Evolutionary conservation across 64 coral and sea anemone species (phyloP), one percentile per base, ranked within the genome.

Genomic region (Actinia tenebrosa): DNA sequence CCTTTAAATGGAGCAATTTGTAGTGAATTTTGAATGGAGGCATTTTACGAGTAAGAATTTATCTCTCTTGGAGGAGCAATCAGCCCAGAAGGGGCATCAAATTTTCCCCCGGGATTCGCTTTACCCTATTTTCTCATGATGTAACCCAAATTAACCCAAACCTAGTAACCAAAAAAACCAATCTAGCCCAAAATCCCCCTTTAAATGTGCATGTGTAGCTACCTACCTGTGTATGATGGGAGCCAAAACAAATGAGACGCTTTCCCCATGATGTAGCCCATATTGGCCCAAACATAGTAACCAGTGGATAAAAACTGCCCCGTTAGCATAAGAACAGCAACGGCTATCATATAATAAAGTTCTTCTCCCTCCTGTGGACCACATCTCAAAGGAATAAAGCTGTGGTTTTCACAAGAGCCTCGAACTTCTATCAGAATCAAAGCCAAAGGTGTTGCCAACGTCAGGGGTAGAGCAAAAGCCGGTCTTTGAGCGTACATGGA

Each of bases 171-270:
- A n/a, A n/a, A n/a, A n/a, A n/a, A n/a, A n/a, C n/a, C n/a, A n/a
- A n/a, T n/a, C n/a, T n/a, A n/a, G n/a, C n/a, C n/a, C n/a, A n/a
- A n/a, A n/a, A n/a, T n/a, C n/a, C n/a, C n/a, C n/a, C n/a, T n/a
- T n/a, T n/a, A n/a, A n/a, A n/a, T n/a, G n/a, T n/a, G n/a, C n/a
- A n/a, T n/a, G n/a, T n/a, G n/a, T n/a, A n/a, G n/a, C n/a, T n/a
- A 66, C 75, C 53, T 87, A 91, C 89, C 89, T 45, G 77, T 91
- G 77, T 87, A 91, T 5, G 85, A 87, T 10, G 90, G 90, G 25
- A 91, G 79, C 90, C 90, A 91, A 19, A 91, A 69, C 15, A 91
- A 61, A 53, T 91, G 75, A 23, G 54, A 37, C 19, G 90, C 90
- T 26, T 83, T 91, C 0, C 84, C 90, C 86, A 91, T 87, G 14